A percentile compares a stretch with the other conserved stretches of the same genome.
Evolutionary conservation across 1,140 invertebrate genomes (phyloP).

Genomic region (Hypothenemus hampei): DNA sequence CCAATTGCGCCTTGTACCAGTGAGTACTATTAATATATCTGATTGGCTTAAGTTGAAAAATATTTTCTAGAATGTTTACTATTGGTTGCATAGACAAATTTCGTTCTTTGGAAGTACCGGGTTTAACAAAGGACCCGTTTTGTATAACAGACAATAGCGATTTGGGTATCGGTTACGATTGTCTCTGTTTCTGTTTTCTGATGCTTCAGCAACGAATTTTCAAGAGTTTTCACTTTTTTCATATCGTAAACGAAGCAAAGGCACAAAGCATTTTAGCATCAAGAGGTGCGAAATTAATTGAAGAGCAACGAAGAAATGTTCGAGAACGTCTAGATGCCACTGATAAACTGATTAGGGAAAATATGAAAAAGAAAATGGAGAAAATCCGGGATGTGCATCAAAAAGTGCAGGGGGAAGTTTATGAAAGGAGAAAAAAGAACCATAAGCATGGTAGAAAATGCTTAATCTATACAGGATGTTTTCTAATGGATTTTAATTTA

Average conservation of each 20-base stretch:
- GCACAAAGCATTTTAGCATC: conserved; percentile 10
- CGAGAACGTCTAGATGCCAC: background rate
- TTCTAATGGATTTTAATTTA: background rate
- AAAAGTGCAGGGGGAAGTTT: conserved; percentile 13
- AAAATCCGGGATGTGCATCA: background rate
- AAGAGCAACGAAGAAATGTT: background rate
- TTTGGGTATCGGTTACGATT: conserved; percentile 7
- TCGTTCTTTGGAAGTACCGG: conserved; percentile 1
- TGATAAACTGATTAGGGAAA: conserved; percentile 4
- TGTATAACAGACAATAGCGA: background rate
- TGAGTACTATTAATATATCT: background rate
- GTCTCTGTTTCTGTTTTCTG: conserved; percentile 14
- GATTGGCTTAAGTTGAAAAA: background rate
- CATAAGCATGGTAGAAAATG: conserved; percentile 5
- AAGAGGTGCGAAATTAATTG: conserved; percentile 12
- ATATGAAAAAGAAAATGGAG: conserved; percentile 14
- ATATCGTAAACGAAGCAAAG: conserved; percentile 16
- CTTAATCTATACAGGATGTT: too few relatives aligned
- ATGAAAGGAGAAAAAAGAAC: conserved; percentile 4
- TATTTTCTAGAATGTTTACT: conserved; percentile 7
- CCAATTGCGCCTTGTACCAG: background rate
- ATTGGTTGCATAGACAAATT: conserved; percentile 21
- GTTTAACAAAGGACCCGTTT: background rate
- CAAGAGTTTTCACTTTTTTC: conserved; percentile 19
- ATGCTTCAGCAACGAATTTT: conserved; percentile 19